These are phyloP conservation scores for Amphiprion clarkii DNA, from an alignment of 2,797 vertebrate species.

Conservation along the genomic window DNA sequence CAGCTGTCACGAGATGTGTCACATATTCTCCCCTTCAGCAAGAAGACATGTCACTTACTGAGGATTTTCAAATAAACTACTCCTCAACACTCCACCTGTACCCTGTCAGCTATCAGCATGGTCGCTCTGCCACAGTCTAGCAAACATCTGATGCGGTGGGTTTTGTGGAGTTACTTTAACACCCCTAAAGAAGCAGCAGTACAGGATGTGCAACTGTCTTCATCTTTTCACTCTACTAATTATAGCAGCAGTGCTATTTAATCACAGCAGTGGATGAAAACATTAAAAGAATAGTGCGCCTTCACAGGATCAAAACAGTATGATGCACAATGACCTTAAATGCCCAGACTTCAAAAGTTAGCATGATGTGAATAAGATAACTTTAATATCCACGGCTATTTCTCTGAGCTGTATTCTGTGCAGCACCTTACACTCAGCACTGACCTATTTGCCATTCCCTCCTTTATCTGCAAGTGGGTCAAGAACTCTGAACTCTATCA, in stretches of 20 bases:
- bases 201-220: slow-evolving; percentile 59
- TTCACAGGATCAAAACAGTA: slow-evolving; percentile 21
- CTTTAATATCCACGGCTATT: slow-evolving; percentile 33
- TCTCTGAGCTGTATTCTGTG: slow-evolving; percentile 37
- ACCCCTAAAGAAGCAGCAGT: slow-evolving; percentile 40
- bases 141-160: slow-evolving; percentile 44
- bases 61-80: slow-evolving; percentile 50
- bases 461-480: slow-evolving; percentile 85
- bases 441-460: slow-evolving; percentile 78
- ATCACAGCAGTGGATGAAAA: slow-evolving; percentile 36
- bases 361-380: slow-evolving; percentile 29
- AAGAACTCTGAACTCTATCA: slow-evolving; percentile 84
- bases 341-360: slow-evolving; percentile 32
- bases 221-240: slow-evolving; percentile 43
- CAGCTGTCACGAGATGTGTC: slow-evolving; percentile 57
- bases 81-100: slow-evolving; percentile 53
- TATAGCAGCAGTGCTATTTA: slow-evolving; percentile 52
- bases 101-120: slow-evolving; percentile 31
- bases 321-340: slow-evolving; percentile 24
- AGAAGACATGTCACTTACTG: slow-evolving; percentile 46
- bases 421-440: slow-evolving; percentile 67
- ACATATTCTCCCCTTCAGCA: slow-evolving; percentile 47
- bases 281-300: slow-evolving; percentile 30
- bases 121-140: slow-evolving; percentile 17
- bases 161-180: slow-evolving; percentile 44